Evolutionary conservation across 2,113 vertebrate genomes (phyloP).

Genomic region (Leptodactylus fuscus): DNA sequence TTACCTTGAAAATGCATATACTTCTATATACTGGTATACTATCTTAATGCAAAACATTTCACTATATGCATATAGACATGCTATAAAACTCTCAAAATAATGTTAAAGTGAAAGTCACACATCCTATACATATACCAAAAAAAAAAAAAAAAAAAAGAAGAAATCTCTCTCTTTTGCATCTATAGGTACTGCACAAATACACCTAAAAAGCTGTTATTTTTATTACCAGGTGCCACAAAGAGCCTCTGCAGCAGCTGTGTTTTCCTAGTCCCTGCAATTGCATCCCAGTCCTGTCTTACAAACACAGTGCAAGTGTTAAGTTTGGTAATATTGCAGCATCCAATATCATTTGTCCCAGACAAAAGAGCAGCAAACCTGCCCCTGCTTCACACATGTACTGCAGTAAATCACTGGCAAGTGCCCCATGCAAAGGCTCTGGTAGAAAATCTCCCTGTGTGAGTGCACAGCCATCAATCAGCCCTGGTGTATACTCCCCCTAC

Average conservation of each 20-base stretch:
- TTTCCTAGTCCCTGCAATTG: neutral
- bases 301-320: neutral
- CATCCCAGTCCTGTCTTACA: neutral
- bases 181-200: neutral
- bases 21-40: too few relatives aligned
- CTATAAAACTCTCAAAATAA: too few relatives aligned
- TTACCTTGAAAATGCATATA: neutral
- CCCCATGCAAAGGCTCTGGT: conserved; percentile 43
- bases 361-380: conserved; percentile 39
- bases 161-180: too few relatives aligned
- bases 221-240: neutral
- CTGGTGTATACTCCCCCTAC: conserved; percentile 50
- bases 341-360: conserved; percentile 25
- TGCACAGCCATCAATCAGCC: conserved; percentile 52
- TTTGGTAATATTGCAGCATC: neutral
- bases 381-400: conserved; percentile 33
- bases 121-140: too few relatives aligned
- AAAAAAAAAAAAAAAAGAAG: too few relatives aligned
- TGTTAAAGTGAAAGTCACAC: too few relatives aligned
- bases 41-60: too few relatives aligned
- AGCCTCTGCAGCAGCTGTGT: conserved; percentile 17
- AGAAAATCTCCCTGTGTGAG: conserved; percentile 42
- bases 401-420: conserved; percentile 52
- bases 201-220: neutral
- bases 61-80: too few relatives aligned